Percentiles rank a stretch among this genome's conserved stretches.
Conservation (phyloP, 2,888 invertebrate species). For the Allolobophora icterica region DNA sequence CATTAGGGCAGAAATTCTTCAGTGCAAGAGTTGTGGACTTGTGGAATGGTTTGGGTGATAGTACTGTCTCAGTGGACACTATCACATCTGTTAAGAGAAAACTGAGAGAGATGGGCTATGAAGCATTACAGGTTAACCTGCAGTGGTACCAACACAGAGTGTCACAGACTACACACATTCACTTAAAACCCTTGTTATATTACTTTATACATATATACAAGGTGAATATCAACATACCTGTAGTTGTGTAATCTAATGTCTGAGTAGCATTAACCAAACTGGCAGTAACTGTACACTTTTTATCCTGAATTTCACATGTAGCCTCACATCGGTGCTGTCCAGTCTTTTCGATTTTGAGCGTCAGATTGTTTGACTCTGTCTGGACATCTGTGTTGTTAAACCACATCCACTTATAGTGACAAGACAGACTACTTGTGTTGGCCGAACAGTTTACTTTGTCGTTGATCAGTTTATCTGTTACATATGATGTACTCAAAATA, state of each 20-base stretch:
- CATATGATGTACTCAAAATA: neutral
- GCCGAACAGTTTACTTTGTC: neutral
- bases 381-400: neutral
- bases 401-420: neutral
- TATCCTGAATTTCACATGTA: neutral
- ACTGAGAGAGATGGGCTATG: too few relatives aligned
- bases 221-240: neutral
- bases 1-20: too few relatives aligned
- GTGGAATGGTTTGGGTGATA: too few relatives aligned
- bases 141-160: too few relatives aligned
- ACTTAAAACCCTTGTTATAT: too few relatives aligned
- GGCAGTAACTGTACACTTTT: neutral
- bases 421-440: constrained; percentile 5
- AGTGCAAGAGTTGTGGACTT: too few relatives aligned
- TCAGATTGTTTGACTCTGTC: neutral
- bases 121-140: too few relatives aligned
- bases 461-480: neutral
- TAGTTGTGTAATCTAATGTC: neutral
- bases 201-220: neutral
- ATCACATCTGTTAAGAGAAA: too few relatives aligned
- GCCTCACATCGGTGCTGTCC: constrained; percentile 5
- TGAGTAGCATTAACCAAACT: neutral
- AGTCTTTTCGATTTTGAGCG: neutral
- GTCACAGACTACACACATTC: too few relatives aligned
- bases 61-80: too few relatives aligned